These are phyloP conservation scores for Quadroppia sp. DNA, from an alignment of 2,888 invertebrate species.

Conservation along the genomic window DNA sequence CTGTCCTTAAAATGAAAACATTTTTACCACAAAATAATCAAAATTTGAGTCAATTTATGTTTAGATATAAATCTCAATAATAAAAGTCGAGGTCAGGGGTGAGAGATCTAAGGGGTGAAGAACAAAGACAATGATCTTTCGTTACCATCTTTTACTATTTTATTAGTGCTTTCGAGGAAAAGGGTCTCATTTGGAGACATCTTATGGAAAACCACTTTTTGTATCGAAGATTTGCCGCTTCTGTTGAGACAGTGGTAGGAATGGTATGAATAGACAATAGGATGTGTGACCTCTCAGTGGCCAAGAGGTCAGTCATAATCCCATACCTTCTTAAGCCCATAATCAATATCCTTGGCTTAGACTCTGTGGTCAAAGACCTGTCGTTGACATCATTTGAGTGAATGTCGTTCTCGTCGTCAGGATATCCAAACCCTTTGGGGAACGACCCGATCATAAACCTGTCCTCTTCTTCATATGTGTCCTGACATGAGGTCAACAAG, in stretches of 20 bases:
- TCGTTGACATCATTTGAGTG: constrained; percentile 55
- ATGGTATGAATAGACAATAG: too few relatives aligned
- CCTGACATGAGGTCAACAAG: not conserved
- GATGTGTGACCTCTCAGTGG: too few relatives aligned
- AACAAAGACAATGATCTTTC: too few relatives aligned
- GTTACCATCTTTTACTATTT: constrained; percentile 87
- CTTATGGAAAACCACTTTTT: constrained; percentile 99
- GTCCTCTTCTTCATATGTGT: constrained; percentile 28
- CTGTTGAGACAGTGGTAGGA: too few relatives aligned
- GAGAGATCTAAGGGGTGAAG: too few relatives aligned
- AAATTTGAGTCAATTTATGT: too few relatives aligned
- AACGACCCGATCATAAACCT: constrained; percentile 63
- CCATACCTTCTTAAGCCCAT: constrained; percentile 74
- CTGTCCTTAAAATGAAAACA: too few relatives aligned
- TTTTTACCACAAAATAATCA: too few relatives aligned
- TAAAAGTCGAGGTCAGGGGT: too few relatives aligned
- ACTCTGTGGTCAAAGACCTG: constrained; percentile 54
- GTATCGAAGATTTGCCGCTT: constrained; percentile 98
- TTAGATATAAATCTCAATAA: too few relatives aligned
- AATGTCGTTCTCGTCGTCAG: constrained; percentile 65
- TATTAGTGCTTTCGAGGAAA: constrained; percentile 95
- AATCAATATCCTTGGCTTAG: constrained; percentile 85
- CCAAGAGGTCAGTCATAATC: constrained; percentile 51
- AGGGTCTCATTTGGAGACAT: constrained; percentile 99
- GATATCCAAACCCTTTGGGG: constrained; percentile 89